Evolutionary conservation across 2,113 vertebrate species (phyloP).

Genomic region (Chlorocebus sabaeus): DNA sequence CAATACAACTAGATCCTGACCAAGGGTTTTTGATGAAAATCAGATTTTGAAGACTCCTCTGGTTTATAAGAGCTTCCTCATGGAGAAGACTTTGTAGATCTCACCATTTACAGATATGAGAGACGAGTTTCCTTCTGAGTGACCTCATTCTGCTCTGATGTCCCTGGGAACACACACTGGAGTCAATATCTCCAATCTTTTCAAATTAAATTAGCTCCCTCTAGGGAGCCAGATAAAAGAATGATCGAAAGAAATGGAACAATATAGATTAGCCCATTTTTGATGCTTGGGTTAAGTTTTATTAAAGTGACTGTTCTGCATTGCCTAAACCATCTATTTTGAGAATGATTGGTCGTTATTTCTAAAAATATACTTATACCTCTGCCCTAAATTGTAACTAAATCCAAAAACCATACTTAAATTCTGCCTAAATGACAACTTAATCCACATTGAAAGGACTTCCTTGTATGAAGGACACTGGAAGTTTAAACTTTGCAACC

Average conservation of each 20-base stretch:
- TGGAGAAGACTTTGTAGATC: background rate
- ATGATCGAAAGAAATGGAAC: background rate
- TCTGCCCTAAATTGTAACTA: background rate
- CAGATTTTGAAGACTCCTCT: background rate
- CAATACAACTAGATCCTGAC: background rate
- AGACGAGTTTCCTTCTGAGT: background rate
- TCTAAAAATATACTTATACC: background rate
- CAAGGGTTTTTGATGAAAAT: background rate
- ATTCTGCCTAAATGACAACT: background rate
- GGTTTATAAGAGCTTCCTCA: background rate
- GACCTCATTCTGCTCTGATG: background rate
- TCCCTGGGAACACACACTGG: background rate
- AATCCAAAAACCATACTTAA: background rate
- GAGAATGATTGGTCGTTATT: background rate
- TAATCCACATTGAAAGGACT: background rate
- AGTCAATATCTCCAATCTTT: background rate
- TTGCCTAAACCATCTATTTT: background rate
- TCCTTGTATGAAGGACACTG: background rate
- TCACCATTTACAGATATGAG: background rate
- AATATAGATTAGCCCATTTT: background rate
- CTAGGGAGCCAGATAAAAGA: constrained; percentile 1
- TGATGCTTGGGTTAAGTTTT: constrained; percentile 9
- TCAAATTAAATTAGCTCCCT: constrained; percentile 15
- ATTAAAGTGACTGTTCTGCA: background rate
- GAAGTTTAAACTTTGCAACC: background rate